Base-by-base conservation (phyloP, 2,797 vertebrate genomes). In the Gymnocypris eckloni region DNA sequence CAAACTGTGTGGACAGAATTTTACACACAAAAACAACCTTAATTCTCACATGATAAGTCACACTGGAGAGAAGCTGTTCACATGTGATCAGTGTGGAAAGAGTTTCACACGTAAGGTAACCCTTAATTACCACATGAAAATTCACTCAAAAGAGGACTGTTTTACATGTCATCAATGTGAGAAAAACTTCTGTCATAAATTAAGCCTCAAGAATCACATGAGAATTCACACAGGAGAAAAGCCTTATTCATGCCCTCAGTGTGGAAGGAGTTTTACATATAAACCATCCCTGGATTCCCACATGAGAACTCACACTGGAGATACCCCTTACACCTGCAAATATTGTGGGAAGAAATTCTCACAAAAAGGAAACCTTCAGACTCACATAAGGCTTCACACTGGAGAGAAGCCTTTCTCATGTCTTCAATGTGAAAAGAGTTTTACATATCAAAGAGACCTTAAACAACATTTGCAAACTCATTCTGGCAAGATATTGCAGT, bases 131-230 rank as follows among this genome's bases (percentile, higher is more conserved):
- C 64, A 66, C 64, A 6, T 66, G 13, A 66, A 28, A 15, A 66
- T 66, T 33, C 64, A 66, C 28, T 66, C 64, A 16, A 33, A 28
- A 66, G 64, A 66, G 64, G 13, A 66, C 28, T 66, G 13, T 66
- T 66, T 66, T 33, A 33, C 64, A 3, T 66, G 64, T 3, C 64
- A 8, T 33, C 64, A 66, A 66, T 66, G 64, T 33, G 28, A 66
- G 64, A 66, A 66, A 33, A 7, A 66, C 8, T 66, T 66, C 64
- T 66, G 64, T 33, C 64, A 66, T 16, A 66, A 66, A 33, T 33
- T 66, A 66, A 66, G 64, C 64, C 64, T 66, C 13, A 66, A 28
- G 28, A 66, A 66, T 66, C 64, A 66, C 39, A 71, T 71, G 69
- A 43, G 20, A n/a, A 71, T 41, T n/a, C 69, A 71, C 39, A 43